Conservation (phyloP, 2,113 vertebrate genomes). For the Polypterus bichir region DNA sequence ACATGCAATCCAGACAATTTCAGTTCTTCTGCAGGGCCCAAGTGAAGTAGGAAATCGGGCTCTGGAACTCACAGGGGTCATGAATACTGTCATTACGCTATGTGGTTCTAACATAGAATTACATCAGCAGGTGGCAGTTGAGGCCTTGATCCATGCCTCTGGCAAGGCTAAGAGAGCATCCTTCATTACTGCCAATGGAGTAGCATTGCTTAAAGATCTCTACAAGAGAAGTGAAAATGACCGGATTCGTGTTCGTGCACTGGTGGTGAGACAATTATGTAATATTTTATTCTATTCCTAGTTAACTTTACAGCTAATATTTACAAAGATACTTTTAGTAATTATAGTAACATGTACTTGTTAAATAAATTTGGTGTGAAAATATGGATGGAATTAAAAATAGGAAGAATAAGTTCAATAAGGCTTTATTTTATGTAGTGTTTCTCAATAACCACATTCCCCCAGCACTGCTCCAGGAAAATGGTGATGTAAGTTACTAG, state of each 20-base stretch:
- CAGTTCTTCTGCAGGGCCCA: slow-evolving; percentile 87
- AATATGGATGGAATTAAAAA: too few species aligned
- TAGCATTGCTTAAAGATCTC: slow-evolving; percentile 86
- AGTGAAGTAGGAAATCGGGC: slow-evolving; percentile 75
- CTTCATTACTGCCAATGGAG: slow-evolving; percentile 86
- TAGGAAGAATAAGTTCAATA: too few species aligned
- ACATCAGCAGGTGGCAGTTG: slow-evolving; percentile 87
- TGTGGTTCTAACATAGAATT: slow-evolving; percentile 67
- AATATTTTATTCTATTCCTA: too few species aligned
- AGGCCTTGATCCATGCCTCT: slow-evolving; percentile 82
- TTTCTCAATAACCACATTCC: too few species aligned
- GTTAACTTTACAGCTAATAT: too few species aligned
- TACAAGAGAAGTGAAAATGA: slow-evolving; percentile 88
- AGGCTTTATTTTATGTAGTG: too few species aligned
- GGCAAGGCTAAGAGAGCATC: slow-evolving; percentile 91
- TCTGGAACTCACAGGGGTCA: slow-evolving; percentile 82
- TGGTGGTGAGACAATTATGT: slow-evolving; percentile 65
- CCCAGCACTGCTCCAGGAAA: too few species aligned
- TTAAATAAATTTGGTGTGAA: too few species aligned
- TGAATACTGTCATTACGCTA: slow-evolving; percentile 76
- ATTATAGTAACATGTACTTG: background rate
- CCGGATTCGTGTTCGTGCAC: slow-evolving; percentile 82
- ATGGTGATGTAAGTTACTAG: too few species aligned
- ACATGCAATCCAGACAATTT: slow-evolving; percentile 79
- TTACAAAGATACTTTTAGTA: background rate